These are phyloP conservation scores for Coturnix japonica DNA, from an alignment of 2,113 vertebrate genomes.

Conservation along the genomic window DNA sequence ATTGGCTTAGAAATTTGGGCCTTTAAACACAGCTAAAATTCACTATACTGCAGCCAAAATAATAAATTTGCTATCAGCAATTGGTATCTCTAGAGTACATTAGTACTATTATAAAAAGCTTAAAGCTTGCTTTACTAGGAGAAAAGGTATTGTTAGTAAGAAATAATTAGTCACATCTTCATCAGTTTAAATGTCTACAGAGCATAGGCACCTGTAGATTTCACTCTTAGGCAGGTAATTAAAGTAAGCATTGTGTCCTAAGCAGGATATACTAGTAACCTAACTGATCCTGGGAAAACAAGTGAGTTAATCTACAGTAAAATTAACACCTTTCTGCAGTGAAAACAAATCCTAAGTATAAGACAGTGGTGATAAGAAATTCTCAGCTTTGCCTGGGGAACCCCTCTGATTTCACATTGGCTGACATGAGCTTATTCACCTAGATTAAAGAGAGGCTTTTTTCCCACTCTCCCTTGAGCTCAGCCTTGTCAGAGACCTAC, in stretches of 20 bases:
- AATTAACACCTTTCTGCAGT: not conserved
- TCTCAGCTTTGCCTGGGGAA: not conserved
- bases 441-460: not conserved
- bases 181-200: not conserved
- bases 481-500: not conserved
- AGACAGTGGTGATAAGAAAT: not conserved
- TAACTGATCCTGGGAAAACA: not conserved
- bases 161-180: not conserved
- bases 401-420: not conserved
- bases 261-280: not conserved
- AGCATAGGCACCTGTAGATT: not conserved
- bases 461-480: not conserved
- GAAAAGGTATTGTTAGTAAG: not conserved
- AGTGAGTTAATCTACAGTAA: not conserved
- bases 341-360: not conserved
- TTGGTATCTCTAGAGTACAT: not conserved
- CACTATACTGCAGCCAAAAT: not conserved
- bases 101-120: not conserved
- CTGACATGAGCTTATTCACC: not conserved
- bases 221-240: not conserved
- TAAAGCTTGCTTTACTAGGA: not conserved
- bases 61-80: not conserved
- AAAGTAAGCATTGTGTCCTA: not conserved
- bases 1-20: not conserved
- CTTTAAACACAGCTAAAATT: not conserved